Evolutionary conservation across 2,888 invertebrate species (phyloP), one percentile per base, ranked within the genome.

Genomic region (Caenorhabditis imperialis): DNA sequence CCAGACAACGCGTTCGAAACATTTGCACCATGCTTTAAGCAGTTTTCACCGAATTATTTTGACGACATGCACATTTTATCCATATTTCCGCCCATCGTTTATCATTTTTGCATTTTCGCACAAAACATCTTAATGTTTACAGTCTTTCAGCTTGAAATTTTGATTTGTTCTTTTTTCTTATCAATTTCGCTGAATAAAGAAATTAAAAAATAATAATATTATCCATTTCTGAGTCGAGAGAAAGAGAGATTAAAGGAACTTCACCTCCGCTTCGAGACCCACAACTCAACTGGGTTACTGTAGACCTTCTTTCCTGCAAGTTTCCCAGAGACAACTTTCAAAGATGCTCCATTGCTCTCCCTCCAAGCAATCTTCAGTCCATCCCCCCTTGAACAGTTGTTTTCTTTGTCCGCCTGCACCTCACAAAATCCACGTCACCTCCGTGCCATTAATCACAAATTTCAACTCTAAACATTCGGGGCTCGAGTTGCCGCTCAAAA

Each of bases 1-100:
- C 84, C 30, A 81, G 84, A 55, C 85, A 83, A 72, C 81, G 85
- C 55, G 78, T 84, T 42, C 81, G 85, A 70, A 85, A 85, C 67
- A 84, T 83, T 72, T 85, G 85, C 74, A 82, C 81, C 40, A 84
- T 85, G 84, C 73, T 85, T 44, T 81, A 80, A 61, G 42, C 60
- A 53, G 2, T 18, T 55, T 55, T 40, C 27, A 45, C 22, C 37
- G 22, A n/a, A 7, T 30, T 30, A 7, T 51, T 35, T 51, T 47
- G 38, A 57, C 16, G 18, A 7, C 48, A 47, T 40, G 63, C 53
- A 63, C 63, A 3, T 14, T 25, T 12, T 54, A 40, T 48, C 63
- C 47, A 48, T 63, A 53, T 48, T 18, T 30, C 48, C 30, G 10
- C 30, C 14, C 48, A 18, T 18, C 33, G 18, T 22, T 22, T 48